Evolutionary conservation across 2,113 vertebrate species (phyloP).

Genomic region (Hucho hucho): DNA sequence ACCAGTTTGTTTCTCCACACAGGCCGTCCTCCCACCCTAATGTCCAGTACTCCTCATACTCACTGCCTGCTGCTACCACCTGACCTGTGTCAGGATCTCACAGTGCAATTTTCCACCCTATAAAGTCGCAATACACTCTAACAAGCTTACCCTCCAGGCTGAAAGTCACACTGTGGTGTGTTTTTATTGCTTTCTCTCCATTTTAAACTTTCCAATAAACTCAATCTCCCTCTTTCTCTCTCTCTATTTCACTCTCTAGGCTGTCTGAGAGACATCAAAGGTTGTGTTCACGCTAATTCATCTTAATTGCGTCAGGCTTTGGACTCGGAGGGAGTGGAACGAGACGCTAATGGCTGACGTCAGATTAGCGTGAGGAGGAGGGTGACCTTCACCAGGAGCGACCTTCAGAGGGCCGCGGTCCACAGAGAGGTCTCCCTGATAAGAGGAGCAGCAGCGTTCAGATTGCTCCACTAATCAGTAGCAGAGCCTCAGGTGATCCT

Average conservation of each 20-base stretch:
- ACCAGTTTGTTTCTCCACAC: not conserved
- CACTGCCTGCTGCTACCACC: not conserved
- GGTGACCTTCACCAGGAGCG: not conserved
- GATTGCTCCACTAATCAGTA: not conserved
- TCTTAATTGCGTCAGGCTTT: conserved; percentile 32
- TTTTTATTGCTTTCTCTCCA: conserved; percentile 18
- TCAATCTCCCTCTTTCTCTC: not conserved
- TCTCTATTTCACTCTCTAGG: not conserved
- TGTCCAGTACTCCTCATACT: not conserved
- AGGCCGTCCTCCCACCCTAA: not conserved
- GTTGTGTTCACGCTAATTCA: conserved; percentile 20
- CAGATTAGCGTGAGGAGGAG: conserved; percentile 8
- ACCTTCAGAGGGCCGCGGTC: not conserved
- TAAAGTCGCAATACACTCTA: conserved; percentile 3
- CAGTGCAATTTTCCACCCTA: conserved; percentile 17
- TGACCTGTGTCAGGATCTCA: conserved; percentile 1
- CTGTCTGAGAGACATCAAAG: not conserved
- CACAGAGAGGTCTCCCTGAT: not conserved
- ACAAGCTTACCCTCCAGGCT: conserved; percentile 19
- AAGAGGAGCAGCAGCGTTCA: not conserved
- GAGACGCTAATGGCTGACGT: conserved; percentile 17
- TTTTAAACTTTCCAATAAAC: conserved; percentile 25
- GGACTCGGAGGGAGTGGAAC: conserved; percentile 17
- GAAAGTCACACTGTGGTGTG: conserved; percentile 6
- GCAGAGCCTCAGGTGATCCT: not conserved